Base-by-base conservation (phyloP, 37 sponge, comb jelly and placozoan species). In the Eunapius fragilis region DNA sequence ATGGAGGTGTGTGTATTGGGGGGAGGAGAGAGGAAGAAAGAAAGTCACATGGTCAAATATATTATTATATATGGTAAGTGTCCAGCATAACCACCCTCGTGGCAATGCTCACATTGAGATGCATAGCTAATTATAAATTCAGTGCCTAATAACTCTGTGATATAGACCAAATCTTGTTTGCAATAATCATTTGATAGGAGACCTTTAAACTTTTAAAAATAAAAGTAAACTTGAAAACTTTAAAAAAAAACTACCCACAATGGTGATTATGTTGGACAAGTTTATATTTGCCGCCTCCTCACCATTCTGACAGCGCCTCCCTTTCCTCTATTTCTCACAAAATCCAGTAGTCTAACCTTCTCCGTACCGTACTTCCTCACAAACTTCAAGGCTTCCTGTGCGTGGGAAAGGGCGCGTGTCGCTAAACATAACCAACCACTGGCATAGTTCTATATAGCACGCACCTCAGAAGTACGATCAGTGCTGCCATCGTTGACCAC, bases 301-400 rank as follows among this genome's bases (percentile, higher is more conserved):
- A 96, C 96, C 91, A 95, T 85, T 83, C 97, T 92, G 26, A 99
- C 93, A 41, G 99, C 99, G 50, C 97, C 99, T 47, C 99, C 99
- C 71, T 99, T 99, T 25, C 99, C 99, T 67, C 99, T 87, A 74
- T 99, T 99, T 75, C 70, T 38, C 69, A 69, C 91, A 70, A 98
- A 94, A 41, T 88, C 94, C 74, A 98, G 88, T 32, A 96, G 78
- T 45, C 99, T 79, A 26, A 99, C 88, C 32, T 82, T 93, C n/a
- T 99, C 93, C 72, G 80, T 47, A 19, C 97, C 96, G 79, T 90
- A 88, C 84, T 90, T 24, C 6, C 33, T 45, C 19, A 92, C 89
- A 74, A 89, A 99, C 74, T 90, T 79, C 74, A 97, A 82, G 13
- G 89, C 99, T n/a, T 85, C 96, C 89, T 96, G 74, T 4, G 72